These are phyloP conservation scores for Aurelia aurita complex sp. Pacific DNA, from an alignment of 30 jellyfish, hydroid and myxozoan genomes.

Conservation along the genomic window DNA sequence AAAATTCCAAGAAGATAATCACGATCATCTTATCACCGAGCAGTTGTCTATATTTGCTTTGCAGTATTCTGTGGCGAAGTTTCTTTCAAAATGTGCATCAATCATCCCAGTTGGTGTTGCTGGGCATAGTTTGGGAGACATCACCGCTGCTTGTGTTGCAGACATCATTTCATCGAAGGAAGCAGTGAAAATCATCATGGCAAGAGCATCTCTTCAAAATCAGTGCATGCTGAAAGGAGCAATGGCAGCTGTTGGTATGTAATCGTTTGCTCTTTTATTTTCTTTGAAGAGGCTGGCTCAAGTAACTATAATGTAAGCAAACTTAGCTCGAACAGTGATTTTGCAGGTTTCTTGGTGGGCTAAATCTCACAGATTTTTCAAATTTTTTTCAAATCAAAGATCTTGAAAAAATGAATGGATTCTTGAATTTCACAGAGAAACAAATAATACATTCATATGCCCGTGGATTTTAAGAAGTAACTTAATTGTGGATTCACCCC, in stretches of 20 bases:
- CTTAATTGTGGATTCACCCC: no score
- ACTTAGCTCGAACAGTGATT: no score
- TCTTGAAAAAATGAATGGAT: no score
- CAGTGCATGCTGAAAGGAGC: constrained; percentile 54
- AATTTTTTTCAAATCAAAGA: no score
- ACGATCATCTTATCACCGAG: constrained; percentile 47
- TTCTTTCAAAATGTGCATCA: constrained; percentile 33
- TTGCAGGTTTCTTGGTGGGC: no score
- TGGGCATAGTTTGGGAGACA: constrained; percentile 79
- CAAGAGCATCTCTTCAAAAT: constrained; percentile 66
- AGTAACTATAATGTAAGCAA: no score
- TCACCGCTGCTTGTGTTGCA: constrained; percentile 73
- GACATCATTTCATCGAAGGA: constrained; percentile 42
- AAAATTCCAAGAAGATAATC: not conserved
- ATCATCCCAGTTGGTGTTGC: constrained; percentile 58
- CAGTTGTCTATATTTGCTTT: constrained; percentile 66
- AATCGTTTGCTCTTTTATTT: not conserved
- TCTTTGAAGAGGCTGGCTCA: not conserved
- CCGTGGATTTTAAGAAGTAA: no score
- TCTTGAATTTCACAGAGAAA: no score
- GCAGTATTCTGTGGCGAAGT: constrained; percentile 63
- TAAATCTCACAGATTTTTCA: no score
- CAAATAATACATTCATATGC: no score
- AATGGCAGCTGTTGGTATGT: constrained; percentile 73
- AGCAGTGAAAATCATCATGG: constrained; percentile 66